Base-by-base conservation (phyloP, 2,888 invertebrate genomes). In the Odontocerum albicorne region DNA sequence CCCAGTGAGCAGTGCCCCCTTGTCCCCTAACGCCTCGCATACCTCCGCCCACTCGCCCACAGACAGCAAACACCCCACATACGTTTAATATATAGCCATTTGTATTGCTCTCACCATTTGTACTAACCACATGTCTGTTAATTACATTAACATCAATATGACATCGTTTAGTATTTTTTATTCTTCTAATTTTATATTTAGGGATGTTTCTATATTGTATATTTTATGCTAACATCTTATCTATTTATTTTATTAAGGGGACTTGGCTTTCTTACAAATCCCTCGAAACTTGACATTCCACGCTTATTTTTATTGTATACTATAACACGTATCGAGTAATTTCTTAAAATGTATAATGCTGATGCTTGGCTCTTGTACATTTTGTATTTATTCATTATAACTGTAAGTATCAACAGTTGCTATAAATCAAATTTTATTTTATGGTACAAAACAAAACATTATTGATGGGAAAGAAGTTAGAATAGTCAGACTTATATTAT, bases 41-140 rank as follows among this genome's bases (percentile, higher is more conserved):
- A 49, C 56, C 21, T 61, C 61, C 7, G 45, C 53, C 13, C 59
- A 47, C 42, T 59, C 59, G 7, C 46, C 58, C 51, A 63, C 62
- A 61, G 61, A 53, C 61, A 56, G 60, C 55, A 50, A 60, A 35
- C 68, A 68, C 2, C 70, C 72, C 64, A 72, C 72, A 0, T 73
- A 72, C 67, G 73, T 72, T 19, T 64, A 62, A 59, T 36, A 39
- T 38, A 38, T 4, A n/a, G n/a, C n/a, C n/a, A n/a, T n/a, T n/a
- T n/a, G n/a, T n/a, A n/a, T n/a, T n/a, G n/a, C n/a, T n/a, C n/a
- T n/a, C n/a, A n/a, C n/a, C n/a, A n/a, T n/a, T n/a, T n/a, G n/a
- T n/a, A n/a, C n/a, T n/a, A n/a, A n/a, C n/a, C n/a, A n/a, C n/a
- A n/a, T n/a, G n/a, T n/a, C n/a, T n/a, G n/a, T n/a, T n/a, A n/a